Base-by-base conservation (phyloP, 2,113 vertebrate genomes). In the Heterocephalus glaber region DNA sequence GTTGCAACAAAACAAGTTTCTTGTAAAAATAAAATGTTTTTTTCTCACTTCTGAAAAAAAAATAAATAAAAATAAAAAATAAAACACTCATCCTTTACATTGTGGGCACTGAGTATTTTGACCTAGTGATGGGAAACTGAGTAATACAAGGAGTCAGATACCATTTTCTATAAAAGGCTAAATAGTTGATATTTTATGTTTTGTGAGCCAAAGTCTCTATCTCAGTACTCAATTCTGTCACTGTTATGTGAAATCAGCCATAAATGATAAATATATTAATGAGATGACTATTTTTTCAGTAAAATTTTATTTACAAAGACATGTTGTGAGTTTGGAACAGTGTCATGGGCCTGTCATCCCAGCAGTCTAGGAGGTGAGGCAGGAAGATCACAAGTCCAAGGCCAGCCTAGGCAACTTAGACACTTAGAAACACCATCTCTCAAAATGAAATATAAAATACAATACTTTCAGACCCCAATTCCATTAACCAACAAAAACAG, bases 281-380 rank as follows among this genome's bases (percentile, higher is more conserved):
- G n/a, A 93, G n/a, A 54, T 65, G 44, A 47, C 22, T 81, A 4
- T 60, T 14, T 92, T 79, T 85, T 81, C 70, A 77, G 30, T 93
- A 54, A 92, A 91, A 74, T 52, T 96, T 86, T 86, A 88, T 92
- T 94, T 92, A 70, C n/a, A 92, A 79, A 47, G 80, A 82, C 4
- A 52, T 2, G 26, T 22, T 81, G 13, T 70, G 30, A 79, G 16
- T 35, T 20, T 20, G 30, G 17, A 35, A 79, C 49, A 35, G 44
- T 54, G 33, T 4, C 76, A 79, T 49, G 30, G 16, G 8, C 47
- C 30, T 19, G 5, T 54, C 19, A 79, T 54, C 33, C 33, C 76
- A 79, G 30, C 17, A 8, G 52, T 79, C 19, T 54, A 35, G 26
- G 30, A 79, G 49, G 17, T 79, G 33, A 54, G 49, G 8, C 30